Percentiles rank a stretch among this genome's conserved stretches.
Evolutionary conservation across 2,888 invertebrate genomes (phyloP).

Genomic region (Alloscopus bannaensis): DNA sequence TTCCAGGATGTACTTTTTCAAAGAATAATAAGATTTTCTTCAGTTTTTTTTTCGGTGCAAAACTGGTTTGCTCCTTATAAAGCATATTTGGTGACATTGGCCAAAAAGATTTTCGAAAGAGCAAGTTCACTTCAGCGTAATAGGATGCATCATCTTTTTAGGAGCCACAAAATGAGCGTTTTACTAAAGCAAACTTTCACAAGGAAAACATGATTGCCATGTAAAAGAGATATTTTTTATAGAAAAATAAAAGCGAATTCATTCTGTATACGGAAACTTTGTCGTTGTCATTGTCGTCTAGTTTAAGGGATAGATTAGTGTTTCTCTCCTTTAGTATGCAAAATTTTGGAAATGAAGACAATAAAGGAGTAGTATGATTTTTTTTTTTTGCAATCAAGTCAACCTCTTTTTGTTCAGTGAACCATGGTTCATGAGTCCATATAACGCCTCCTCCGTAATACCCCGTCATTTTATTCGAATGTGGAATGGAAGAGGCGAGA

Average conservation of each 20-base stretch:
- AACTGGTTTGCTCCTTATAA: conserved; percentile 16
- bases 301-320: conserved; percentile 20
- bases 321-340: no score
- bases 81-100: conserved; percentile 29
- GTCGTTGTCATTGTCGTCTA: no score
- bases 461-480: background rate
- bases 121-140: no score
- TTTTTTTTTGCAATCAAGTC: background rate
- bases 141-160: background rate
- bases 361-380: background rate
- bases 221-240: no score
- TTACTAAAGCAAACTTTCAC: no score
- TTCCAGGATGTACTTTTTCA: conserved; percentile 17
- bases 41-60: background rate
- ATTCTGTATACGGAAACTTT: no score
- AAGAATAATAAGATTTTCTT: background rate
- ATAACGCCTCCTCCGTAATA: background rate
- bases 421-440: no score
- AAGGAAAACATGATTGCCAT: background rate
- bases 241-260: no score
- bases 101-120: no score
- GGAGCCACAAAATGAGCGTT: background rate
- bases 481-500: no score
- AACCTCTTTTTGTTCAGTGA: background rate
- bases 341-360: no score